Base-by-base conservation (phyloP, 2,797 vertebrate species). In the Scomberomorus guttatus region DNA sequence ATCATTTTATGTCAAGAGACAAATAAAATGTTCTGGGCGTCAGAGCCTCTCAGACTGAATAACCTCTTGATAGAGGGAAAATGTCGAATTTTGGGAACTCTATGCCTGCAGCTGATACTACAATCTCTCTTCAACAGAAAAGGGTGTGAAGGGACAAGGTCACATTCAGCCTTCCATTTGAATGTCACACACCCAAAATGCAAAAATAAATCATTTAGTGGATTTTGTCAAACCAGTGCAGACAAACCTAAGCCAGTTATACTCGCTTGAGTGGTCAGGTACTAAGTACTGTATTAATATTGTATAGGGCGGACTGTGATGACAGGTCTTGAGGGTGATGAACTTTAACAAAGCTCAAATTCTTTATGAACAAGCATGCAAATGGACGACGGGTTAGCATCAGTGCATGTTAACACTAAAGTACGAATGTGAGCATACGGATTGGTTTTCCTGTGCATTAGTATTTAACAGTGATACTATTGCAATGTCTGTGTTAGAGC, bases 181-280 rank as follows among this genome's bases (percentile, higher is more conserved):
- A 87, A 77, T 65, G 71, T 65, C 63, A 78, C 66, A 67, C 55
- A 77, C 13, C 27, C n/a, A 79, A 77, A 81, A 76, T 42, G 68
- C 37, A 63, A 78, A 64, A 68, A 59, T 48, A 5, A 48, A 24
- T 34, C 14, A 32, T 73, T 75, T 34, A 37, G 70, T 58, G 63
- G 68, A 66, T 74, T 71, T 72, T 66, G 56, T 61, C 65, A 65
- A 77, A 68, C 57, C 51, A 57, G 46, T 62, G 60, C 59, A 58
- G 46, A 55, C 37, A 75, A 66, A 57, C 27, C 34, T 58, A 34
- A 77, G 79, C 76, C 56, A 54, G 74, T 84, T 78, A 64, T 22
- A 37, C 50, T 74, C 58, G 37, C 56, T 51, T 50, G 64, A 85
- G 78, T 42, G 65, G 63, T 73, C 75, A 71, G 25, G 6, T 50